Conservation (phyloP, 2,797 vertebrate genomes). For the Loris lydekkerianus region DNA sequence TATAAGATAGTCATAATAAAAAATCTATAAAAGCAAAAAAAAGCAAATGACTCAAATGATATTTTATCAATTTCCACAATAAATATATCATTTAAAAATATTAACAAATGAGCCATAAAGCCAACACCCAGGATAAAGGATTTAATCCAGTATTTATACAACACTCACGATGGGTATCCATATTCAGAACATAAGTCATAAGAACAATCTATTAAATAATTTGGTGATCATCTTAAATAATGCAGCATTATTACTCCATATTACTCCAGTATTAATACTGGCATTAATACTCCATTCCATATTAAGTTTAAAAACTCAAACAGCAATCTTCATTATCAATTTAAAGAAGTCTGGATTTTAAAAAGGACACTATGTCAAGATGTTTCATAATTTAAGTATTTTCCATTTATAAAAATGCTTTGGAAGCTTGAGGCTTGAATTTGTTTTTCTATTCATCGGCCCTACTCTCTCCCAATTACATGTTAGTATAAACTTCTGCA, state of each 20-base stretch:
- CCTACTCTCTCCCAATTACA: constrained; percentile 84
- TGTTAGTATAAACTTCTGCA: constrained; percentile 83
- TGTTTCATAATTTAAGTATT: constrained; percentile 89
- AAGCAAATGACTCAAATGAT: background rate
- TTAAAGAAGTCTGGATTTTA: constrained; percentile 89
- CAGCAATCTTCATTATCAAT: constrained; percentile 86
- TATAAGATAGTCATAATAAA: background rate
- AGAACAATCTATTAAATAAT: constrained; percentile 90
- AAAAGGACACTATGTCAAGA: constrained; percentile 89
- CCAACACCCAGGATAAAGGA: constrained; percentile 89
- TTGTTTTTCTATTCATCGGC: constrained; percentile 80
- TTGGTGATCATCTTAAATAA: constrained; percentile 86
- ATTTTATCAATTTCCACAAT: constrained; percentile 47
- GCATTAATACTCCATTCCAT: constrained; percentile 87
- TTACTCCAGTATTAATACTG: background rate
- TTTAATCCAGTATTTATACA: constrained; percentile 91
- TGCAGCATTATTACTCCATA: constrained; percentile 75
- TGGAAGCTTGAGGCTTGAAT: constrained; percentile 89
- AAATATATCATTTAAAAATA: constrained; percentile 55
- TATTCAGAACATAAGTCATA: constrained; percentile 88
- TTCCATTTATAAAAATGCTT: constrained; percentile 90
- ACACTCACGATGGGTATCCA: constrained; percentile 88
- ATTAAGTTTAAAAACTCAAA: constrained; percentile 89
- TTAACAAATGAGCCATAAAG: constrained; percentile 84
- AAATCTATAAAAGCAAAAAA: background rate